These are phyloP conservation scores for Melangyna quadrimaculata DNA, from an alignment of 2,888 invertebrate genomes.

Conservation along the genomic window DNA sequence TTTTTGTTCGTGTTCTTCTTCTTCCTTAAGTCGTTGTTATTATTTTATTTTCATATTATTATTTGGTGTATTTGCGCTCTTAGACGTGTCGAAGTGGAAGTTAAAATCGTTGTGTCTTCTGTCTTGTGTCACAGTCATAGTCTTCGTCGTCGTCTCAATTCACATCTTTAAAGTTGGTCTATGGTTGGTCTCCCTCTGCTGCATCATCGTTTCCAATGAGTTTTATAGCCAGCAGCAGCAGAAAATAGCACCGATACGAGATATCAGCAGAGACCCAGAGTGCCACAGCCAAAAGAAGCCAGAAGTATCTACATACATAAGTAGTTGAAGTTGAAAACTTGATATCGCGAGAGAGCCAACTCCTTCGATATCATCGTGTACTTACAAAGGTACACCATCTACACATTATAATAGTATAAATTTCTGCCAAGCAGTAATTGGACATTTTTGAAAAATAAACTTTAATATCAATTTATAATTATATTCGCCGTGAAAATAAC, in stretches of 20 bases:
- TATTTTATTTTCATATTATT: constrained; percentile 62
- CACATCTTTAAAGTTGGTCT: constrained; percentile 47
- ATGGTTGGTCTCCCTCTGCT: constrained; percentile 65
- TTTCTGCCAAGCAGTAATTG: constrained; percentile 22
- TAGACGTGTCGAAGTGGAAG: constrained; percentile 37
- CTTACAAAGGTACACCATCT: neutral
- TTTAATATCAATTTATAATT: constrained; percentile 47
- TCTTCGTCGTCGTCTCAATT: constrained; percentile 46
- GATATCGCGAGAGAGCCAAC: constrained; percentile 53
- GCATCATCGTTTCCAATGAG: constrained; percentile 21
- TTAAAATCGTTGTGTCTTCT: neutral
- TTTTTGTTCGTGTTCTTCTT: constrained; percentile 5
- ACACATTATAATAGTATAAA: neutral
- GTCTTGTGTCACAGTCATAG: neutral
- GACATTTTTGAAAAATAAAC: constrained; percentile 43
- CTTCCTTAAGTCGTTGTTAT: constrained; percentile 38
- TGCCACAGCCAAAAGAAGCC: constrained; percentile 52
- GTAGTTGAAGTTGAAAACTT: constrained; percentile 45
- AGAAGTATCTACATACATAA: constrained; percentile 8
- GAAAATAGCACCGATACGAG: constrained; percentile 19
- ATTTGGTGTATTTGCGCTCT: constrained; percentile 62
- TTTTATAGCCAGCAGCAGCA: constrained; percentile 37
- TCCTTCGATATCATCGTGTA: constrained; percentile 9
- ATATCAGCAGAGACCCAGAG: constrained; percentile 19
- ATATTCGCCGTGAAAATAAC: constrained; percentile 52